These are phyloP conservation scores for Eremobia ochroleuca DNA, from an alignment of 2,888 invertebrate species.

Conservation along the genomic window DNA sequence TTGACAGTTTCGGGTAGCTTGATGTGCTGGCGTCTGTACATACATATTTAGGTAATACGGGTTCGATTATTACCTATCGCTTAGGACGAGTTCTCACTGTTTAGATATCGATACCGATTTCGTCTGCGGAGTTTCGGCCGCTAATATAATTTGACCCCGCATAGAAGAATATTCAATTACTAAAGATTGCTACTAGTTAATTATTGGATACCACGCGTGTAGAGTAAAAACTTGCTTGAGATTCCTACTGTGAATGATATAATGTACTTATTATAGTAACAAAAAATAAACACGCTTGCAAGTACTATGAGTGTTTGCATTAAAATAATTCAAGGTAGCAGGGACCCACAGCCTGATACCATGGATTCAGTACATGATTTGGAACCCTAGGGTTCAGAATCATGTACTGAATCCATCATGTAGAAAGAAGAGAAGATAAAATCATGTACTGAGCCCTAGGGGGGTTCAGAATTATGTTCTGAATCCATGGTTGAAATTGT, in stretches of 20 bases:
- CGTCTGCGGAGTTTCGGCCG: neutral
- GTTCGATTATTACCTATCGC: neutral
- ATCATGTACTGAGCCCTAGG: too few species aligned
- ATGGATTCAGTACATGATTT: too few species aligned
- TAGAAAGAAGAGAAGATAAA: too few species aligned
- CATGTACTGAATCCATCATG: too few species aligned
- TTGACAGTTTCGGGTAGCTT: too few species aligned
- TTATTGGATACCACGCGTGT: constrained; percentile 31
- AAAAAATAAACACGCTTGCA: constrained; percentile 19
- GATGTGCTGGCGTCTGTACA: too few species aligned
- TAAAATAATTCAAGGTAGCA: neutral
- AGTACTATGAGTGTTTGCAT: neutral
- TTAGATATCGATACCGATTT: too few species aligned
- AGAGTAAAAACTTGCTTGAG: constrained; percentile 36
- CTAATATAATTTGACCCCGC: neutral
- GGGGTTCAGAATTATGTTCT: too few species aligned
- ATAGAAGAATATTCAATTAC: constrained; percentile 17
- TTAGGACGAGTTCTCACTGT: neutral
- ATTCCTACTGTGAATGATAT: constrained; percentile 21
- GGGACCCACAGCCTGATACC: too few species aligned
- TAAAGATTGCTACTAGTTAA: constrained; percentile 1
- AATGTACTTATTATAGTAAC: neutral
- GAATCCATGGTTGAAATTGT: too few species aligned
- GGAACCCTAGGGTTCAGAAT: too few species aligned
- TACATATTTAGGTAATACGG: neutral